Conservation (phyloP, 2,888 invertebrate genomes). For the Leptinotarsa rubiginosa region DNA sequence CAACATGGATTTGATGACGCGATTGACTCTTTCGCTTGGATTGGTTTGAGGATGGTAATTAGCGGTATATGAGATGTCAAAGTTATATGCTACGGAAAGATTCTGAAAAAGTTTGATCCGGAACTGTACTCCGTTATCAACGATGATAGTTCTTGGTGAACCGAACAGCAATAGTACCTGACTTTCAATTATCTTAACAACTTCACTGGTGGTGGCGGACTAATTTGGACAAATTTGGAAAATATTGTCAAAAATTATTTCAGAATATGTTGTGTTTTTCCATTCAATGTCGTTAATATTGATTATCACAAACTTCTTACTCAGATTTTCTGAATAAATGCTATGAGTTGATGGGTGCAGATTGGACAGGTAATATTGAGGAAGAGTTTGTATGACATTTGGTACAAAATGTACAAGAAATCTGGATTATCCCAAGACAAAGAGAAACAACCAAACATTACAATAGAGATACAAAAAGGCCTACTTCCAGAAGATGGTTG, state of each 20-base stretch:
- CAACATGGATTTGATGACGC: no score
- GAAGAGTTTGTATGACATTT: background rate
- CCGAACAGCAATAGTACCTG: no score
- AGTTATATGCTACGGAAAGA: no score
- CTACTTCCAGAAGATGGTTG: conserved; percentile 17
- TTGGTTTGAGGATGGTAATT: no score
- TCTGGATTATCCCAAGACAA: background rate
- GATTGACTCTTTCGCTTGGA: no score
- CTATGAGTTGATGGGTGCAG: no score
- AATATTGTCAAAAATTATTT: conserved; percentile 26
- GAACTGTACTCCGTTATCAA: no score
- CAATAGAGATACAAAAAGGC: background rate
- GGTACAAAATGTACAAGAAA: conserved; percentile 13
- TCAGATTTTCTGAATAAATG: background rate
- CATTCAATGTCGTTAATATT: conserved; percentile 18
- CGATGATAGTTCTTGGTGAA: no score
- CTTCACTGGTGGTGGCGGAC: no score
- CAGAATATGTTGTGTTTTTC: background rate
- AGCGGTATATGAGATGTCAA: no score
- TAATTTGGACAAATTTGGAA: conserved; percentile 21
- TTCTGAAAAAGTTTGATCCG: no score
- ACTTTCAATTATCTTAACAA: no score
- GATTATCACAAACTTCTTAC: conserved; percentile 22
- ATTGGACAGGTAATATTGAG: background rate
- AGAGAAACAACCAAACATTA: conserved; percentile 10